Conservation (phyloP, 2,888 invertebrate genomes). For the Bruchidius siliquastri region DNA sequence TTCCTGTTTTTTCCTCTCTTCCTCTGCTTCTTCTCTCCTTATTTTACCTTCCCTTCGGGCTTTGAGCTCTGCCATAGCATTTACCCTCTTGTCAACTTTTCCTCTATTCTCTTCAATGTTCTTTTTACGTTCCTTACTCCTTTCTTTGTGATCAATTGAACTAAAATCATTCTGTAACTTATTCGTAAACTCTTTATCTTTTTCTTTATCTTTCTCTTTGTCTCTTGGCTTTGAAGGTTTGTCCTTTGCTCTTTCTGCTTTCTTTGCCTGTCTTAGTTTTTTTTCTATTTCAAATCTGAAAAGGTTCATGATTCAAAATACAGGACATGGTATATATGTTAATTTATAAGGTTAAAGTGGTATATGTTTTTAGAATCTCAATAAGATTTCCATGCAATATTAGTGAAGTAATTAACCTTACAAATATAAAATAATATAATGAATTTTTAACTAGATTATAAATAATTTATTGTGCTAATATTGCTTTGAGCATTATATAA, state of each 20-base stretch:
- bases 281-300: constrained; percentile 90
- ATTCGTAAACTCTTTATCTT: constrained; percentile 60
- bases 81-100: constrained; percentile 64
- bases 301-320: constrained; percentile 5
- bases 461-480: no score
- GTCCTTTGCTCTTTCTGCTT: constrained; percentile 63
- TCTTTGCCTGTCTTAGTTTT: constrained; percentile 79
- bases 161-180: constrained; percentile 43
- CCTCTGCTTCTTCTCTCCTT: constrained; percentile 55
- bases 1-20: constrained; percentile 55
- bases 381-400: no score
- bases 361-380: no score
- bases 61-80: constrained; percentile 88
- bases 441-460: no score
- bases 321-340: not conserved
- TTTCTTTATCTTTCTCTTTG: constrained; percentile 67
- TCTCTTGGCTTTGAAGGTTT: constrained; percentile 65
- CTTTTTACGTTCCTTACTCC: constrained; percentile 81
- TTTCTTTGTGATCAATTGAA: constrained; percentile 66
- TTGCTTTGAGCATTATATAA: no score
- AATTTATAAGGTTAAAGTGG: no score
- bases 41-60: constrained; percentile 88
- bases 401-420: no score
- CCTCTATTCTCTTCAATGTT: constrained; percentile 84
- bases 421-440: no score